These are phyloP conservation scores for Spodoptera frugiperda DNA, from an alignment of 1,140 invertebrate species.

Conservation along the genomic window DNA sequence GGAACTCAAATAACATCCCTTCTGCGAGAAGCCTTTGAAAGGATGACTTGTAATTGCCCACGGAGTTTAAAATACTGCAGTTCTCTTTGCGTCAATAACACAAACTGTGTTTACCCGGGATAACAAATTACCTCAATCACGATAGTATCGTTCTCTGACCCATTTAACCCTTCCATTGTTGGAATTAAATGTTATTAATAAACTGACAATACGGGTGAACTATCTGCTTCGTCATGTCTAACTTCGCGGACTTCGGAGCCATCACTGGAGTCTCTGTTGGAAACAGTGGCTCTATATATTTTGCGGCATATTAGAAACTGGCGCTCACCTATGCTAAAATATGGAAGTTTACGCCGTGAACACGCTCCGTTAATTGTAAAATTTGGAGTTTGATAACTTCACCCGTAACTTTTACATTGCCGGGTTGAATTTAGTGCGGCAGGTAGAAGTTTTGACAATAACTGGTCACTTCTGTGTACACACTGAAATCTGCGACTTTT, in stretches of 20 bases:
- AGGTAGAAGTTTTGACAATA: constrained; percentile 65
- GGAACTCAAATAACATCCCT: constrained; percentile 28
- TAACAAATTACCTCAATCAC: background rate
- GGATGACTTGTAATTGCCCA: constrained; percentile 22
- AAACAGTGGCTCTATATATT: constrained; percentile 60
- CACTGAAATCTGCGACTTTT: constrained; percentile 42
- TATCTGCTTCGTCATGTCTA: constrained; percentile 23
- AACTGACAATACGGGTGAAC: constrained; percentile 26
- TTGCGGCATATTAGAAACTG: constrained; percentile 61
- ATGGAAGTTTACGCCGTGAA: constrained; percentile 56
- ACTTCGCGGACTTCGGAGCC: constrained; percentile 45
- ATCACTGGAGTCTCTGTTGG: constrained; percentile 56
- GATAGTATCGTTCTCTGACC: constrained; percentile 16
- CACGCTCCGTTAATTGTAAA: constrained; percentile 67
- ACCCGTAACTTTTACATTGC: constrained; percentile 61
- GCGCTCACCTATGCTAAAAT: constrained; percentile 65
- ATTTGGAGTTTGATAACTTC: constrained; percentile 70
- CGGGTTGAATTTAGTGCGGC: constrained; percentile 58
- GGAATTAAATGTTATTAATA: constrained; percentile 13
- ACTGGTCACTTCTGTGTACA: constrained; percentile 59
- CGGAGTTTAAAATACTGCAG: background rate
- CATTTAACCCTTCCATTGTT: constrained; percentile 18
- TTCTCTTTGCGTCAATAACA: background rate
- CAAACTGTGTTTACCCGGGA: background rate
- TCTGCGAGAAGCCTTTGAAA: constrained; percentile 17